These are phyloP conservation scores for Macaria liturata DNA, from an alignment of 2,888 invertebrate species.

Conservation along the genomic window DNA sequence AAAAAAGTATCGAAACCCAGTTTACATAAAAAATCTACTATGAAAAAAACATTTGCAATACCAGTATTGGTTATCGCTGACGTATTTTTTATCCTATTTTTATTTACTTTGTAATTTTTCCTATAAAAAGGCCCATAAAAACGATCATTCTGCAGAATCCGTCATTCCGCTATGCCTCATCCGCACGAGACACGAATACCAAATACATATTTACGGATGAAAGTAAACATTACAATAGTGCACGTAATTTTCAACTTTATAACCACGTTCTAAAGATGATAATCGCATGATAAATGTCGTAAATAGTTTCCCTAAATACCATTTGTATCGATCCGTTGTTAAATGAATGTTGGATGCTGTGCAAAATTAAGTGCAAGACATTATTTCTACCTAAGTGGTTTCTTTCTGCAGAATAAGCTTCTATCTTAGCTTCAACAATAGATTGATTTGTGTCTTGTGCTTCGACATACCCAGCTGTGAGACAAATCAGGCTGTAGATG, in stretches of 20 bases:
- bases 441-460: too few relatives aligned
- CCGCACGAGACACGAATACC: slow-evolving; percentile 19
- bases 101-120: slow-evolving; percentile 8
- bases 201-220: slow-evolving; percentile 23
- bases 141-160: slow-evolving; percentile 19
- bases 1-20: too few relatives aligned
- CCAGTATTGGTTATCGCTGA: too few relatives aligned
- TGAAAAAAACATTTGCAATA: too few relatives aligned
- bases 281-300: not conserved
- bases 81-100: not conserved
- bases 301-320: slow-evolving; percentile 9
- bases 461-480: too few relatives aligned
- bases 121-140: slow-evolving; percentile 8
- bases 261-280: not conserved
- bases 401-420: too few relatives aligned
- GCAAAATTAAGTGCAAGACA: too few relatives aligned
- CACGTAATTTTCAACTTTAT: not conserved
- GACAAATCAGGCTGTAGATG: too few relatives aligned
- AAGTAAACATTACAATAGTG: slow-evolving; percentile 14
- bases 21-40: too few relatives aligned
- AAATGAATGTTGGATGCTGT: too few relatives aligned
- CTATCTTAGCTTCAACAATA: too few relatives aligned
- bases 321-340: slow-evolving; percentile 8
- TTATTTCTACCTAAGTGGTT: too few relatives aligned
- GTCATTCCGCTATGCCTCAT: slow-evolving; percentile 19